These are phyloP conservation scores for Cacatua alba DNA, from an alignment of 2,113 vertebrate species.

Conservation along the genomic window DNA sequence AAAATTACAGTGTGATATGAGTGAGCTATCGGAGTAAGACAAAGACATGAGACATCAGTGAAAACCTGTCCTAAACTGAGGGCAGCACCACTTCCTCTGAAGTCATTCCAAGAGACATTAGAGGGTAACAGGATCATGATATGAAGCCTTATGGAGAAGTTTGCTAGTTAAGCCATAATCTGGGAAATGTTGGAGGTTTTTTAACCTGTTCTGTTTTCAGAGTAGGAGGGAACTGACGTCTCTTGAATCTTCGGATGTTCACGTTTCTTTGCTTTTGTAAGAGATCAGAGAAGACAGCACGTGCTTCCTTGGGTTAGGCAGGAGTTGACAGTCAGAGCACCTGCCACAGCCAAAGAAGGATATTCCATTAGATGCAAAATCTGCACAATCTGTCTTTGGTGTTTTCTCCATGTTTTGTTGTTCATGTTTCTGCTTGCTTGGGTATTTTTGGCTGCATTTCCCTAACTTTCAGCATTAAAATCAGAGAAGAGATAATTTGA, in stretches of 20 bases:
- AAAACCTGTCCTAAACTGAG: not conserved
- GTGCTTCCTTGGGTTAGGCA: not conserved
- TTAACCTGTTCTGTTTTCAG: not conserved
- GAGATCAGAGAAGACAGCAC: not conserved
- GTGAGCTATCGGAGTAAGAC: not conserved
- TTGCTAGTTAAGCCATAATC: not conserved
- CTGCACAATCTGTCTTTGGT: not conserved
- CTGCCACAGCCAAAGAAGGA: not conserved
- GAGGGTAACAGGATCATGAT: not conserved
- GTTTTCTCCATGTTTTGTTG: not conserved
- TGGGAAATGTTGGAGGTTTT: not conserved
- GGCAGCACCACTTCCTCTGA: not conserved
- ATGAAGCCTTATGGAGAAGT: not conserved
- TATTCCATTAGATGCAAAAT: not conserved
- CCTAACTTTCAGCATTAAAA: not conserved
- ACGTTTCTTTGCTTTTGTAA: not conserved
- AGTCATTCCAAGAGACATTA: not conserved
- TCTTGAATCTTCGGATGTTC: not conserved
- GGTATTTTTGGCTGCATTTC: not conserved
- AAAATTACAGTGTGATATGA: not conserved
- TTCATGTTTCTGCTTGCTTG: not conserved
- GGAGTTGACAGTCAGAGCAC: not conserved
- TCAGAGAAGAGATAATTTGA: not conserved
- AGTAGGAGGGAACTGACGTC: fast-evolving
- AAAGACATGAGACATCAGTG: not conserved